Evolutionary conservation across 1,140 invertebrate genomes (phyloP).

Genomic region (Steinernema khuongi): DNA sequence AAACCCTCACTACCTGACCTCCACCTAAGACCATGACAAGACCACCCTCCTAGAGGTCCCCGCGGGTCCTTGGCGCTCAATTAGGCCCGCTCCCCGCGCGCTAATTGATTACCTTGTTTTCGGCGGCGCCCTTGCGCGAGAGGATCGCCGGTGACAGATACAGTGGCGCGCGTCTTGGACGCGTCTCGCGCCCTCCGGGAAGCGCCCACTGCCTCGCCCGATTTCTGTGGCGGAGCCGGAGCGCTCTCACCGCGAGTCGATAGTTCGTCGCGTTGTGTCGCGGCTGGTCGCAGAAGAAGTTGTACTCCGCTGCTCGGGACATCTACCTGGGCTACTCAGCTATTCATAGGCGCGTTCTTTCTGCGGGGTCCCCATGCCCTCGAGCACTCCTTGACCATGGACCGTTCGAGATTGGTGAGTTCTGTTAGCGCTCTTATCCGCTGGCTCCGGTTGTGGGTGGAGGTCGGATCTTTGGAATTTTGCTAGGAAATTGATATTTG

Average conservation of each 20-base stretch:
- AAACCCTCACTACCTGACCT: too few species aligned
- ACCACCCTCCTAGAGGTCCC: too few species aligned
- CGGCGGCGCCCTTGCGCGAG: background rate
- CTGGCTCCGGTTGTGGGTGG: too few species aligned
- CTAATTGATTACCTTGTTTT: conserved; percentile 17
- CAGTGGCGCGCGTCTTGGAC: background rate
- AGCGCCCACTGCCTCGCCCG: background rate
- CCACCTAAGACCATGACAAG: too few species aligned
- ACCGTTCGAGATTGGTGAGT: background rate
- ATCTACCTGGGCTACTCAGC: conserved; percentile 5
- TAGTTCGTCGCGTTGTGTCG: conserved; percentile 13
- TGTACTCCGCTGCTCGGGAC: background rate
- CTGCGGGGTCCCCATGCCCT: background rate
- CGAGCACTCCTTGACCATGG: background rate
- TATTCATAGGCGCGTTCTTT: background rate
- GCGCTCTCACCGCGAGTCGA: background rate
- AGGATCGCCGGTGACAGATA: background rate
- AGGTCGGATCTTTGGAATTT: too few species aligned
- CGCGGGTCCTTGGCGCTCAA: background rate
- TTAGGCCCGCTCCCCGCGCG: background rate
- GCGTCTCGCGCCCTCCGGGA: background rate
- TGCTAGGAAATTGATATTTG: too few species aligned
- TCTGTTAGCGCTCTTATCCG: too few species aligned
- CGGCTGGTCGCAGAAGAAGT: conserved; percentile 12
- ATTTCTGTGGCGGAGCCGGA: background rate